These are phyloP conservation scores for Menura novaehollandiae DNA, from an alignment of 2,113 vertebrate genomes.

Conservation along the genomic window DNA sequence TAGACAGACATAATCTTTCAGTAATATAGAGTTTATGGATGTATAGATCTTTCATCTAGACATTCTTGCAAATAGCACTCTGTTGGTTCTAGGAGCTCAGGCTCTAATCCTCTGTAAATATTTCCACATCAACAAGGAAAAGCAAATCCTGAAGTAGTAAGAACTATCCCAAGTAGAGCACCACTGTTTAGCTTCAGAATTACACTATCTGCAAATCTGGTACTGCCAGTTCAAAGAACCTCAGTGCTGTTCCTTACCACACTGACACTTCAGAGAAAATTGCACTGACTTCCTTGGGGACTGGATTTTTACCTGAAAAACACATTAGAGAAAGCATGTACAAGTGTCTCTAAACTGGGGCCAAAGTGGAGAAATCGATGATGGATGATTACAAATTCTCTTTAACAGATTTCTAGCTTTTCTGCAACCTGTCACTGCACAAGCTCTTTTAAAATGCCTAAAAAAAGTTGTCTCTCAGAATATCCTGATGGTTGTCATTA, in stretches of 20 bases:
- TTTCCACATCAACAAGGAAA: not conserved
- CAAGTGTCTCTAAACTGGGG: not conserved
- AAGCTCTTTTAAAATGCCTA: not conserved
- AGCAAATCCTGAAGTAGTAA: not conserved
- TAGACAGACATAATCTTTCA: not conserved
- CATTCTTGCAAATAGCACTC: not conserved
- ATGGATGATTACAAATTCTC: not conserved
- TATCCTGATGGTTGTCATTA: not conserved
- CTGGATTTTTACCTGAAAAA: not conserved
- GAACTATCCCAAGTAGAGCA: not conserved
- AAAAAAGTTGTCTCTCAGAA: not conserved
- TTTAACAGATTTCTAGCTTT: not conserved
- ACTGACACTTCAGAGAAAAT: not conserved
- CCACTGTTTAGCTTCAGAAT: not conserved
- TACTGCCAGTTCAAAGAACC: not conserved
- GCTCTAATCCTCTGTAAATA: not conserved
- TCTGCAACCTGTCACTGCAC: not conserved
- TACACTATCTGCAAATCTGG: not conserved
- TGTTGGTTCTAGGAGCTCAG: not conserved
- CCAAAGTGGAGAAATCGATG: not conserved
- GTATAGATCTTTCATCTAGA: not conserved
- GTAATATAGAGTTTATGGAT: not conserved
- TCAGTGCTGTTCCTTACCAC: not conserved
- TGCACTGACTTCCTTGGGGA: not conserved
- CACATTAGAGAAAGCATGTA: not conserved